Base-by-base conservation (phyloP, 2,113 vertebrate species). In the Tympanuchus pallidicinctus region DNA sequence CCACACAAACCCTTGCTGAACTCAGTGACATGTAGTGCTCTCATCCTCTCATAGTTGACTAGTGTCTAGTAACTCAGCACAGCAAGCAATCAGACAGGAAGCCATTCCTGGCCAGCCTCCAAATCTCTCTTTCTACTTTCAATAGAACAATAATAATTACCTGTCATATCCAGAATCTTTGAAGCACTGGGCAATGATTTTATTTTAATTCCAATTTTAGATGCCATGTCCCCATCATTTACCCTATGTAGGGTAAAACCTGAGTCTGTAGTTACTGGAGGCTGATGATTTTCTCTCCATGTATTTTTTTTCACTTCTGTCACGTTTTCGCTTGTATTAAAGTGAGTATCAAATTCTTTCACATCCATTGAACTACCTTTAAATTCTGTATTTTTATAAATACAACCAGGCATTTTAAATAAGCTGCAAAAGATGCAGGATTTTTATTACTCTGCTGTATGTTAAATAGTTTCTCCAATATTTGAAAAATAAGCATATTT, bases 151-250 rank as follows among this genome's bases (percentile, higher is more conserved):
- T 82, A 80, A 61, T 56, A 96, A 96, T 97, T 96, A 99, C 99
- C 99, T 98, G 98, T 97, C 95, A 97, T 71, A 95, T 95, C 92
- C 94, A 98, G 95, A 70, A 97, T 96, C 82, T 97, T 98, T 80
- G 98, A 98, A 94, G 94, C 94, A 96, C 97, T 83, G 90, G 98
- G 96, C 63, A 98, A 97, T 89, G 98, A 97, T 86, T 98, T 96
- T 82, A 96, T 96, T 97, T 97, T 97, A 97, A 98, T 95, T 96
- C 95, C 95, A 93, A 64, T 96, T 93, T 90, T 97, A 97, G 96
- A 97, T 73, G 87, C 90, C 70, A 95, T 78, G 92, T 97, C 96
- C 47, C 82, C 88, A 92, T 94, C 82, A 67, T 89, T 94, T 87
- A 93, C 83, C 94, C 91, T 92, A 92, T 82, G 94, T 80, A 95